Conservation (phyloP, 2,888 invertebrate genomes). For the Artemia sinica region DNA sequence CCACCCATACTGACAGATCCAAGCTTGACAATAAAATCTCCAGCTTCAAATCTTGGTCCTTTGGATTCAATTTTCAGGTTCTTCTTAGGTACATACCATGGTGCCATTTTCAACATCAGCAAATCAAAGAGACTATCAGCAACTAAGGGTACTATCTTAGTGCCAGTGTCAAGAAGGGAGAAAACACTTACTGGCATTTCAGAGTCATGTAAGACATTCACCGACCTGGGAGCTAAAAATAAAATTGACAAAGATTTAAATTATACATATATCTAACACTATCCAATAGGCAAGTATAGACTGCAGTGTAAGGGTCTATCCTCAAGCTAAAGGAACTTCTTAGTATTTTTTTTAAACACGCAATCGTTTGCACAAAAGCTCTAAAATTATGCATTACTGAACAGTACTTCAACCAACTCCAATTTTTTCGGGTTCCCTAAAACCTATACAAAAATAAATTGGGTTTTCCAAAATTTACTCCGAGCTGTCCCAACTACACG, state of each 20-base stretch:
- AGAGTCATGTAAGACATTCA: slow-evolving; percentile 85
- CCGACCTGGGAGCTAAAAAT: slow-evolving; percentile 50
- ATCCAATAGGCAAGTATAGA: not conserved
- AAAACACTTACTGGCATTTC: slow-evolving; percentile 89
- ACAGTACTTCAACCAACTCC: no score
- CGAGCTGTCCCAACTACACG: no score
- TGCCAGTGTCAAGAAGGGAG: slow-evolving; percentile 64
- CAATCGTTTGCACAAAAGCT: no score
- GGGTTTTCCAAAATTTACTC: no score
- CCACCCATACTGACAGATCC: slow-evolving; percentile 83
- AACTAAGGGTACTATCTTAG: slow-evolving; percentile 65
- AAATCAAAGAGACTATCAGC: slow-evolving; percentile 80
- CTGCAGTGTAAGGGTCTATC: not conserved
- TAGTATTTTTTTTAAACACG: no score
- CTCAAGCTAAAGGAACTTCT: no score
- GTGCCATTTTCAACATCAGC: slow-evolving; percentile 70
- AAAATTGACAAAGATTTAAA: not conserved
- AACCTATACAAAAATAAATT: no score
- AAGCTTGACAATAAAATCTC: slow-evolving; percentile 81
- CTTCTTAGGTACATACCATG: slow-evolving; percentile 73
- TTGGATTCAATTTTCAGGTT: slow-evolving; percentile 47
- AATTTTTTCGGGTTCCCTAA: no score
- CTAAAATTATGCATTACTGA: no score
- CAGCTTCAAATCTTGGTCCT: slow-evolving; percentile 41
- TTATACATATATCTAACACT: not conserved